A percentile compares a stretch with the other conserved stretches of the same genome.
Conservation (phyloP, 2,888 invertebrate genomes). For the Spodoptera picta region DNA sequence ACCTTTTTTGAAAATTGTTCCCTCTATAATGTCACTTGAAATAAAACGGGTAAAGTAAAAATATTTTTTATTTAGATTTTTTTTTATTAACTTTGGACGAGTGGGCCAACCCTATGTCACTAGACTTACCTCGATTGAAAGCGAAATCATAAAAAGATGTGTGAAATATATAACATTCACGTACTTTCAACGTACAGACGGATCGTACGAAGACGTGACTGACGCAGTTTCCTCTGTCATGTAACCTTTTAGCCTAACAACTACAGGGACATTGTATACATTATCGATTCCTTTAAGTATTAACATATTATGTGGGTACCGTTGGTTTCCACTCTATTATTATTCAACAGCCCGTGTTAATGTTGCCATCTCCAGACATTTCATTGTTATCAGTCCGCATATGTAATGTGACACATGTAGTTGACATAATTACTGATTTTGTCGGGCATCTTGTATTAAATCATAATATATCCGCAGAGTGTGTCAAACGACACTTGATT, state of each 20-base stretch:
- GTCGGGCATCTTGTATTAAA: slow-evolving; percentile 46
- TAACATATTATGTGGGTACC: slow-evolving; percentile 38
- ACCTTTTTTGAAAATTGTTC: slow-evolving; percentile 11
- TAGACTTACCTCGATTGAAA: no score
- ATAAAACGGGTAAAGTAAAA: slow-evolving; percentile 7
- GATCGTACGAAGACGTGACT: slow-evolving; percentile 4
- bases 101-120: no score
- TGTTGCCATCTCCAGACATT: slow-evolving; percentile 68
- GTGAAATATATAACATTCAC: background rate
- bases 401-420: slow-evolving; percentile 63
- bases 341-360: slow-evolving; percentile 63
- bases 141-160: no score
- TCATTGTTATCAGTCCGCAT: slow-evolving; percentile 67
- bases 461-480: slow-evolving; percentile 33
- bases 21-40: slow-evolving; percentile 7
- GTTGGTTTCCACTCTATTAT: slow-evolving; percentile 46
- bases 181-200: background rate
- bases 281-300: slow-evolving; percentile 37
- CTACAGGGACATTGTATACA: slow-evolving; percentile 13
- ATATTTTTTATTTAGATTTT: background rate
- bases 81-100: no score
- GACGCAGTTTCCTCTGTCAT: slow-evolving; percentile 12
- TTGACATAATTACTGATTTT: slow-evolving; percentile 58
- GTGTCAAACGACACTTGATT: slow-evolving; percentile 31
- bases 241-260: slow-evolving; percentile 19